phyloP scores from a whole-genome alignment of 2,113 vertebrate species.

The Strigops habroptila region DNA sequence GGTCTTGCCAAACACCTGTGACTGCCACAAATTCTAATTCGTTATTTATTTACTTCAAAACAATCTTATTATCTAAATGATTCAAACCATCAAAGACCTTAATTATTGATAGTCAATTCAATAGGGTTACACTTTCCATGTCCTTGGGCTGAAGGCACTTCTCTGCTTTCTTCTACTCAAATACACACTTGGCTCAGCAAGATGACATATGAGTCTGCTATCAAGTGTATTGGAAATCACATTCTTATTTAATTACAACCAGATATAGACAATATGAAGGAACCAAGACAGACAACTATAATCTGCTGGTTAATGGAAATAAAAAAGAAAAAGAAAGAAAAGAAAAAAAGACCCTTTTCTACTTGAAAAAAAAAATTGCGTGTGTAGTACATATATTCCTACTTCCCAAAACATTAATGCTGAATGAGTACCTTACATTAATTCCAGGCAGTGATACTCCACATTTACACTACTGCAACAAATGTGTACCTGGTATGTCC shows the following conservation, averaged over 20 bases:
- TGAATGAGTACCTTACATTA: neutral
- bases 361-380: neutral
- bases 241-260: slow-evolving; percentile 40
- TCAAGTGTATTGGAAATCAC: slow-evolving; percentile 31
- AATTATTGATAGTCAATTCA: slow-evolving; percentile 75
- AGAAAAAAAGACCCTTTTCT: neutral
- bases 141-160: slow-evolving; percentile 62
- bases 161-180: slow-evolving; percentile 55
- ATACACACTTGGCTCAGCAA: slow-evolving; percentile 18
- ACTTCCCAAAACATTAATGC: neutral
- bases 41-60: slow-evolving; percentile 82
- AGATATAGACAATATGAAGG: slow-evolving; percentile 19
- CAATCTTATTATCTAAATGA: slow-evolving; percentile 80
- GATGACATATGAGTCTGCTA: slow-evolving; percentile 11
- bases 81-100: slow-evolving; percentile 72
- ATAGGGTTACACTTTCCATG: slow-evolving; percentile 48
- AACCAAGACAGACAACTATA: slow-evolving; percentile 21
- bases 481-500: neutral
- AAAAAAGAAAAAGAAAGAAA: neutral
- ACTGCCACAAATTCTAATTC: slow-evolving; percentile 79
- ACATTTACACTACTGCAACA: neutral
- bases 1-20: slow-evolving; percentile 81
- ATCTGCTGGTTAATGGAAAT: neutral
- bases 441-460: neutral
- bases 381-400: neutral